Evolutionary conservation across 1,140 invertebrate species (phyloP), one percentile per base, ranked within the genome.

Genomic region (Pseudoatta argentina): DNA sequence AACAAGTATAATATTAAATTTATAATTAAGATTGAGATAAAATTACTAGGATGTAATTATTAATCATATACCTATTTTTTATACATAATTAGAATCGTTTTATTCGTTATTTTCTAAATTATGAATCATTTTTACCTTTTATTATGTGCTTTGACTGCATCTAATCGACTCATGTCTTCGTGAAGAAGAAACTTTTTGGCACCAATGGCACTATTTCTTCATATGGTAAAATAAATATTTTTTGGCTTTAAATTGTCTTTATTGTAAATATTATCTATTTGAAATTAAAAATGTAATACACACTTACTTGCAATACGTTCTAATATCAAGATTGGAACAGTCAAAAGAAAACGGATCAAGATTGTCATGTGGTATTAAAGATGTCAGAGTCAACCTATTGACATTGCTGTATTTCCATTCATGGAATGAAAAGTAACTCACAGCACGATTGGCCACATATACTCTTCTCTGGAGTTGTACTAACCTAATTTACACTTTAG

Each of bases 341-440:
- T 96, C 96, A 91, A 97, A 97, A 44, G 95, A 95, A 92, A 98
- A 98, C 34, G 94, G 93, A 82, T 96, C 95, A 86, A 94, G 1
- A 0, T 77, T 8, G 24, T 48, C 10, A n/a, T 8, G 0, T 44
- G 75, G 21, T 48, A 77, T 48, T 21, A 5, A 30, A 1, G n/a
- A 44, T 0, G 48, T 1, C 10, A 63, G 16, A 39, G 2, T 1
- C 0, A 48, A 6, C 2, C 3, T 8, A 48, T 98, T 98, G 2
- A 96, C 95, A 88, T 98, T 98, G 51, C 95, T 93, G 92, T 99
- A 99, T 12, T 96, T 95, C 98, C 98, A 99, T 93, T 98, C 96
- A 86, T 98, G 96, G 1, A 96, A 97, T 0, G 98, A 96, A 91
- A 98, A 99, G 92, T 97, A 98, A 78, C 97, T 95, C 5, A 99